Base-by-base conservation (phyloP, 2,888 invertebrate genomes). In the Tenthredo distinguenda region DNA sequence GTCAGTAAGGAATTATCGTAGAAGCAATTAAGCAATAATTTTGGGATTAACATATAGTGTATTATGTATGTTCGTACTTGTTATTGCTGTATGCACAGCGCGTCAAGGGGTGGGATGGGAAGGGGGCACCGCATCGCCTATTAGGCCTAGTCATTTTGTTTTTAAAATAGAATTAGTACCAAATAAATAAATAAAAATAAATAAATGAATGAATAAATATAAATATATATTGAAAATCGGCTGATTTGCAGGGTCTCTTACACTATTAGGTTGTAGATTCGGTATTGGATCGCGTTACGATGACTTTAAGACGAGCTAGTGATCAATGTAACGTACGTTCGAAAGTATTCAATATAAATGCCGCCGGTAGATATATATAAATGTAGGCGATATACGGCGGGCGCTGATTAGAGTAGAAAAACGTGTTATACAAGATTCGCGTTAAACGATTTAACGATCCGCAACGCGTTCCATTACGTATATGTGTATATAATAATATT, bases 141-240 rank as follows among this genome's bases (percentile, higher is more conserved):
- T 92, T 93, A 93, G 93, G 93, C 93, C 93, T 93, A 93, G 93
- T 91, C 87, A 91, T 90, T 88, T 91, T 82, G 40, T 55, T 72
- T 82, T 47, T 40, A 81, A 81, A 81, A 76, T 81, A 81, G 62
- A 68, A 34, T 81, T 81, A 81, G 58, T 26, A 81, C 62, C 21
- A 81, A 62, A 81, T 81, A 62, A 81, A 81, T 62, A 40, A 21
- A 81, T 50, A 31, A 90, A 90, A 34, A 62, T 76, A 18, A 90
- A 89, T 88, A 88, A 87, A 89, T 90, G 88, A 89, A 88, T 89
- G 86, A 90, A 90, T 88, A 89, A 72, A 77, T 62, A 86, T 81
- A 86, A 86, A 91, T 91, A 91, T 91, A 90, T 81, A 81, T 81
- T 58, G 40, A 81, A 55, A 81, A 62, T 81, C 81, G 81, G 81